These are phyloP conservation scores for Enteromius argenteus DNA, from an alignment of 2,797 vertebrate species.

Conservation along the genomic window DNA sequence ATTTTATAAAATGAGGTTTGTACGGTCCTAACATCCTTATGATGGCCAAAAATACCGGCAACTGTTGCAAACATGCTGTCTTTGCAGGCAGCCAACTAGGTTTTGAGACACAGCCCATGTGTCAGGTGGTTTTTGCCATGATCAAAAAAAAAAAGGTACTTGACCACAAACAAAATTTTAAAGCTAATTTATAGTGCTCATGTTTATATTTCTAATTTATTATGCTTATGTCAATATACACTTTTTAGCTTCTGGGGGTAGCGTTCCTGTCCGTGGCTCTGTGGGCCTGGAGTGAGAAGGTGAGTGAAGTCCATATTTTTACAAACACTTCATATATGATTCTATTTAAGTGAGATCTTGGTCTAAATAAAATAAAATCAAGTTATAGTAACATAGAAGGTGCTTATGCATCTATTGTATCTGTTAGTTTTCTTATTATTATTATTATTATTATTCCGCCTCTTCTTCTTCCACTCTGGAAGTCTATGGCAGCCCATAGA, in stretches of 20 bases:
- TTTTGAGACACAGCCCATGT: neutral
- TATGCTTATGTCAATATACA: neutral
- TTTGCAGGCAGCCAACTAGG: neutral
- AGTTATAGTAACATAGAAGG: neutral
- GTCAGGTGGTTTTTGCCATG: neutral
- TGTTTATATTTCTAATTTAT: neutral
- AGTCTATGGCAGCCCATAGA: neutral
- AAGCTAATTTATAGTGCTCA: neutral
- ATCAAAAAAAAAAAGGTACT: neutral
- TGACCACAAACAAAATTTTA: neutral
- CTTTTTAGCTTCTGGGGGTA: conserved; percentile 91
- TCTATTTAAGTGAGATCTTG: neutral
- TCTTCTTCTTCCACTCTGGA: neutral
- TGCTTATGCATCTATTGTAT: neutral
- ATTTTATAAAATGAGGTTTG: neutral
- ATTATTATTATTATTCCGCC: too few relatives aligned
- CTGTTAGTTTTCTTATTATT: neutral
- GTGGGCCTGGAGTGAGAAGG: conserved; percentile 99
- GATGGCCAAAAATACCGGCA: neutral
- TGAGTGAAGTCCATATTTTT: conserved; percentile 70
- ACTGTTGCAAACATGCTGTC: neutral
- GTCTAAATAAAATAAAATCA: neutral
- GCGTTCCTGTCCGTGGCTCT: conserved; percentile 96
- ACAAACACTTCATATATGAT: neutral
- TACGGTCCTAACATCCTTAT: neutral